Base-by-base conservation (phyloP, 92 coral and sea anemone genomes). In the Scolanthus callimorphus region DNA sequence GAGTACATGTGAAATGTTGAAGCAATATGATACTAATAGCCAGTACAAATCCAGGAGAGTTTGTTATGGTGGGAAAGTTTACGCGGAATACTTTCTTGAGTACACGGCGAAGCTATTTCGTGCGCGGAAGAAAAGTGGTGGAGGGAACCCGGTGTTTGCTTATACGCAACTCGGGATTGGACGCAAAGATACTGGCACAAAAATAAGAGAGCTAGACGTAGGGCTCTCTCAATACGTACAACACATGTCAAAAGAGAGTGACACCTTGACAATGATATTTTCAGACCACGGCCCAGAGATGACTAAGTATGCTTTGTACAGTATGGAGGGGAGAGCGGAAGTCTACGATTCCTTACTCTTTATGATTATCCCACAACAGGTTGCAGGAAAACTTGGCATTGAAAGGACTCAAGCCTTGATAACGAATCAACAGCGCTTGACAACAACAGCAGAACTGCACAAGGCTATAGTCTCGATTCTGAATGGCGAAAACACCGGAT, bases 261-360 rank as follows among this genome's bases (percentile, higher is more conserved):
- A 83, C 60, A 91, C 96, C 23, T 44, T 91, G 68, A 91, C 97
- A 13, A 54, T 91, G 4, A 55, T 91, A 1, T 80, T 86, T 51
- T 91, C 97, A 1, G 91, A 86, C 59, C 97, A 91, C 59, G 97
- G 97, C 6, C 97, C 97, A 6, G 87, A 91, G 71, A 88, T 89
- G 17, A 87, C 97, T 11, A 59, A 72, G 3, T 83, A 75, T 55
- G 87, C 97, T 11, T 81, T 87, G 24, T 59, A 83, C 20, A 74
- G 84, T 20, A 84, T 87, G 85, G 83, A 79, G 38, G 97, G 97
- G n/a, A 72, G 96, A 59, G 71, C 87, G 12, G 97, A 91, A 52
- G 78, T 80, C 3, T 91, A 91, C 65, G 97, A 91, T 57, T 76
- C 97, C 2, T 59, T 87, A 26, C 63, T 91, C 17, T 91, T 86